Conservation (phyloP, 2,888 invertebrate species). For the Tanytarsus gracilentus region DNA sequence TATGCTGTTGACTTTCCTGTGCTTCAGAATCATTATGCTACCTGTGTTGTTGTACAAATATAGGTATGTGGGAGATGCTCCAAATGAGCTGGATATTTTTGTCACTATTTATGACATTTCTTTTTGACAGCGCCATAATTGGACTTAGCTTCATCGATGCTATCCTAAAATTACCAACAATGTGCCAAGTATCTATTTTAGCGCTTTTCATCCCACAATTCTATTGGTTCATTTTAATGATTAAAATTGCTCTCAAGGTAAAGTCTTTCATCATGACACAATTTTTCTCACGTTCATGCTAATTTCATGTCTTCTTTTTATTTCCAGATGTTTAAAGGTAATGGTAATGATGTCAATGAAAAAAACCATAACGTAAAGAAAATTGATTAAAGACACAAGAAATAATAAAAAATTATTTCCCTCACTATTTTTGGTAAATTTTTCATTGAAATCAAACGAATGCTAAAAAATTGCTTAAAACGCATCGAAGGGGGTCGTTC, state of each 20-base stretch:
- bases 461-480: no score
- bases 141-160: no score
- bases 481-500: no score
- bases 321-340: neutral
- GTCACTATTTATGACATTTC: no score
- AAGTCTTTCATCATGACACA: neutral
- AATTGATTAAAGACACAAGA: no score
- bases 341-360: no score
- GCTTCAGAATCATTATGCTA: conserved; percentile 23
- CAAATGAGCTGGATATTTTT: no score
- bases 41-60: conserved; percentile 22
- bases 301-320: neutral
- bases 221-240: conserved; percentile 24
- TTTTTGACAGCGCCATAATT: no score
- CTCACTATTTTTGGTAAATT: no score
- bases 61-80: neutral
- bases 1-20: conserved; percentile 13
- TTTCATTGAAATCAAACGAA: no score
- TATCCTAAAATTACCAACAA: conserved; percentile 2
- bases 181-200: conserved; percentile 15
- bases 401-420: no score
- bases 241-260: conserved; percentile 15
- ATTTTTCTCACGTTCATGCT: neutral
- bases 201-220: conserved; percentile 24
- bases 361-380: neutral